Base-by-base conservation (phyloP, 2,113 vertebrate species). In the Bettongia penicillata region DNA sequence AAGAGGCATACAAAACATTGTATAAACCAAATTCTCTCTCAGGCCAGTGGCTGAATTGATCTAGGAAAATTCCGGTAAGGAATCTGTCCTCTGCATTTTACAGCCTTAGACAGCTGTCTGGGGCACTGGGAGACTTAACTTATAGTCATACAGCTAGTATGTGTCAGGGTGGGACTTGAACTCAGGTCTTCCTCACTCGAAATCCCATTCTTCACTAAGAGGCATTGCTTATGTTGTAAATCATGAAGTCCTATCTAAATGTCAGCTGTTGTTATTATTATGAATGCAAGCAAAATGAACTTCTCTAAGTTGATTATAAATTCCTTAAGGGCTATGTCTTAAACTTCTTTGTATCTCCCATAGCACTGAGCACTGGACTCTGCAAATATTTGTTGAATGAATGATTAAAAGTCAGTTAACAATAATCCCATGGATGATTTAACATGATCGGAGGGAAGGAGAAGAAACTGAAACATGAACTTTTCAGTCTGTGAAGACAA, bases 341-440 rank as follows among this genome's bases (percentile, higher is more conserved):
- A 84, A 84, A 84, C n/a, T 84, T 84, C 68, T 84, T 84, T n/a
- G n/a, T 43, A 23, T 84, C 68, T 84, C 68, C 68, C 68, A 84
- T 43, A 84, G 68, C 68, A 43, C 68, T 84, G 43, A 43, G n/a
- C 68, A 84, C 68, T 84, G n/a, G 68, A 43, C 19, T 84, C 68
- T 43, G 68, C 19, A 53, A 51, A 61, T 94, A 93, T 91, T 94
- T 95, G 48, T 50, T 95, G 51, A 93, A 92, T 49, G 23, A 89
- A 93, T 53, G 93, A 91, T 93, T 94, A 95, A 57, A 49, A 94
- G 22, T 57, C 51, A 90, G 48, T 37, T 77, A 90, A n/a, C 91
- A 92, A 50, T 91, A 47, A 77, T 95, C 68, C 57, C 51, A 49
- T 51, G 37, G 55, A 47, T 94, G 90, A 94, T 90, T 14, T 84